These are phyloP conservation scores for Nemoura dubitans DNA, from an alignment of 2,888 invertebrate genomes.

Conservation along the genomic window DNA sequence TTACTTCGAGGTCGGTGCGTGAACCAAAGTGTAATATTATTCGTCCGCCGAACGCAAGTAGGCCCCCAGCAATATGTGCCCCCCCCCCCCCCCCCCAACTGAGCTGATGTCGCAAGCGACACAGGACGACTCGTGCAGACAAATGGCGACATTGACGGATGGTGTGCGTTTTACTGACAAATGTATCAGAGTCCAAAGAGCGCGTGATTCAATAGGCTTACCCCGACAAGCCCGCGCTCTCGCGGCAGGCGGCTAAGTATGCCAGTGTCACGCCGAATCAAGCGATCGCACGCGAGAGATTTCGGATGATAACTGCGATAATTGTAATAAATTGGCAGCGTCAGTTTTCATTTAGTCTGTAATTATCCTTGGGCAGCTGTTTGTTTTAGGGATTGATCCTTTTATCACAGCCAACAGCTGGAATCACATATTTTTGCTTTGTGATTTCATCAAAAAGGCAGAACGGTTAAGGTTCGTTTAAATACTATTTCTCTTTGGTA, in stretches of 20 bases:
- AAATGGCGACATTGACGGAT: conserved; percentile 35
- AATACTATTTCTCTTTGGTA: no score
- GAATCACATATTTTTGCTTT: no score
- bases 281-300: background rate
- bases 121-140: conserved; percentile 17
- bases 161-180: conserved; percentile 23
- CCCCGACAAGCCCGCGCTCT: background rate
- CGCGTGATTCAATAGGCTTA: background rate
- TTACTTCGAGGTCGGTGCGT: background rate
- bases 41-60: background rate
- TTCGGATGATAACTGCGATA: background rate
- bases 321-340: no score
- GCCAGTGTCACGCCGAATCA: background rate
- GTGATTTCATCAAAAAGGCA: no score
- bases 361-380: no score
- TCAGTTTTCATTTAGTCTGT: no score
- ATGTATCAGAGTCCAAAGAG: conserved; percentile 24
- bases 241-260: background rate
- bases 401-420: no score
- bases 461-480: no score
- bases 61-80: background rate
- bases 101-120: background rate
- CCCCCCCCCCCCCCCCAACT: no score
- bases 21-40: background rate
- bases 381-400: no score